A percentile compares a stretch with the other conserved stretches of the same genome.
phyloP scores from a whole-genome alignment of 2,797 vertebrate genomes.

The Onychomys arenicola region DNA sequence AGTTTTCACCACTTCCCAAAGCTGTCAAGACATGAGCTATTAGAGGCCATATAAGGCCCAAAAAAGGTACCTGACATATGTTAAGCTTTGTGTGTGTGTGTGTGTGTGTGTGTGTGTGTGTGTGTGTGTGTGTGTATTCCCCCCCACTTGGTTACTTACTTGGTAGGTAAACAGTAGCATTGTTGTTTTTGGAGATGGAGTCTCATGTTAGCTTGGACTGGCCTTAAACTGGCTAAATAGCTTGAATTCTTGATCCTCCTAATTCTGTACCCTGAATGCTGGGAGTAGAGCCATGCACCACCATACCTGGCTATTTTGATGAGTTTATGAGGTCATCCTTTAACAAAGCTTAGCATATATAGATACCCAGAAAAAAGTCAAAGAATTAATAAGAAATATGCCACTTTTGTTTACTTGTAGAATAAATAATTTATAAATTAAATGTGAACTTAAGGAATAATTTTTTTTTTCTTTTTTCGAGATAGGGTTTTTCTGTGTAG shows the following conservation, averaged over 20 bases:
- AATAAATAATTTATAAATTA: neutral
- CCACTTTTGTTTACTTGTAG: constrained; percentile 8
- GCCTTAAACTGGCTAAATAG: neutral
- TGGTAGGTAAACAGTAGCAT: neutral
- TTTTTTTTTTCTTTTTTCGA: too few species aligned
- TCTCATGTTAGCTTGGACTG: neutral
- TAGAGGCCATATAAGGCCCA: neutral
- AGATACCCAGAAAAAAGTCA: neutral
- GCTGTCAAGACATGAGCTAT: neutral
- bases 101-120: too few species aligned
- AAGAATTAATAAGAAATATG: constrained; percentile 27
- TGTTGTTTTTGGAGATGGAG: neutral
- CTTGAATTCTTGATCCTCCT: neutral
- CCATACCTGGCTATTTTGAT: neutral
- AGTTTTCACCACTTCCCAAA: neutral
- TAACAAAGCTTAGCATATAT: neutral
- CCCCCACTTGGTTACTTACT: constrained; percentile 19
- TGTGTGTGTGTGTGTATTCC: too few species aligned
- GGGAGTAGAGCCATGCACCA: neutral
- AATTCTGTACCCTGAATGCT: neutral
- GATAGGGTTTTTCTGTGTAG: too few species aligned
- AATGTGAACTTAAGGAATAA: constrained; percentile 8
- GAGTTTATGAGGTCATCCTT: neutral
- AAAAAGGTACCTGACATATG: neutral
- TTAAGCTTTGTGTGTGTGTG: too few species aligned